Evolutionary conservation across 2,797 vertebrate species (phyloP).

Genomic region (Streptopelia turtur): DNA sequence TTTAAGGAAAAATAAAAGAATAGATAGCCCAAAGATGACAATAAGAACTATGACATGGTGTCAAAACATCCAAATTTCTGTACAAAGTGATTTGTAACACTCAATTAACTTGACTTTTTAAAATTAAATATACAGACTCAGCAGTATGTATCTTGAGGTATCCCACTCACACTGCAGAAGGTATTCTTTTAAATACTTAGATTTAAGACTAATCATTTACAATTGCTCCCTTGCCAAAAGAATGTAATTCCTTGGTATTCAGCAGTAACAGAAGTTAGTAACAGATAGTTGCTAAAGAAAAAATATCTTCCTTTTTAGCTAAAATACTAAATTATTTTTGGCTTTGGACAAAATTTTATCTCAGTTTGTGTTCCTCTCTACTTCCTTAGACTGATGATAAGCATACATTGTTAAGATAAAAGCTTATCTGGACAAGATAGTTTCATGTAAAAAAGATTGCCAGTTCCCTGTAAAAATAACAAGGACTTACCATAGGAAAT

Average conservation of each 20-base stretch:
- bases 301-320: neutral
- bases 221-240: neutral
- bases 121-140: neutral
- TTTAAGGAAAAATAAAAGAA: neutral
- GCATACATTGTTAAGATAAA: neutral
- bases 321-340: neutral
- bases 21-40: neutral
- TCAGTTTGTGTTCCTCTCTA: neutral
- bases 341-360: neutral
- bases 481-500: neutral
- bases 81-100: neutral
- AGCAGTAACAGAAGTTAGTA: neutral
- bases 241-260: neutral
- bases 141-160: neutral
- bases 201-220: neutral
- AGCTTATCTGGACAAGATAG: neutral
- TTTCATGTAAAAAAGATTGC: neutral
- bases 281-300: neutral
- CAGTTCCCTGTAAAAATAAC: neutral
- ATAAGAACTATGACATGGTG: neutral
- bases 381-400: neutral
- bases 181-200: neutral
- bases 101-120: neutral
- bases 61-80: neutral
- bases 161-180: neutral